Evolutionary conservation across 2,797 vertebrate species (phyloP), one percentile per base, ranked within the genome.

Genomic region (Epinephelus coioides): DNA sequence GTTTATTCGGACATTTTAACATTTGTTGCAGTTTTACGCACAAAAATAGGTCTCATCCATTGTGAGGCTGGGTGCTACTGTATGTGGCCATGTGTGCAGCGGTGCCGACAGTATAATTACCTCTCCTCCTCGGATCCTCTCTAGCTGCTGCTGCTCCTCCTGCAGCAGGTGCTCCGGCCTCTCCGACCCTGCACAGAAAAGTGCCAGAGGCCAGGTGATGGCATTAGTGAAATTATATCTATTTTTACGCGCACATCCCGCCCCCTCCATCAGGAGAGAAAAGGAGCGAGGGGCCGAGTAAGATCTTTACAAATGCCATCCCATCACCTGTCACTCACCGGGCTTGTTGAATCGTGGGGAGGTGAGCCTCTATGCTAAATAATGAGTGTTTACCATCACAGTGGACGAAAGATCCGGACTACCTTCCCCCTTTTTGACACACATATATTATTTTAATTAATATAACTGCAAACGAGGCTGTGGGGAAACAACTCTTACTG

Each of bases 201-300:
- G 82, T 54, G 75, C 75, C 85, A 88, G 70, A 84, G 84, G 84
- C 83, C 89, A 93, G 91, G 86, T 92, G 89, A 93, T 85, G 81
- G 67, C 84, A 91, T 90, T 90, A 90, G 65, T 84, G 40, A 85
- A 90, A 86, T 87, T 3, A 83, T 78, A 81, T 88, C 80, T 91
- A 84, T 89, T 90, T 92, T 86, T 90, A 90, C 81, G 43, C 73
- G 7, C 69, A 51, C 79, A 65, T 61, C 69, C 73, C 79, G 51
- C 81, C 82, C 79, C 59, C 51, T 76, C 68, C 59, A 76, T 56
- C 69, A 74, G 78, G 25, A 80, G 62, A 82, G 69, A 78, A 77
- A 66, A 66, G 62, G 43, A 82, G 66, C 69, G 7, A 50, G 38
- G 38, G 38, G 54, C 38, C 7, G 54, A 76, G 67, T 53, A 30